A percentile compares a stretch with the other conserved stretches of the same genome.
Conservation (phyloP, 2,113 vertebrate species). For the Sander vitreus region DNA sequence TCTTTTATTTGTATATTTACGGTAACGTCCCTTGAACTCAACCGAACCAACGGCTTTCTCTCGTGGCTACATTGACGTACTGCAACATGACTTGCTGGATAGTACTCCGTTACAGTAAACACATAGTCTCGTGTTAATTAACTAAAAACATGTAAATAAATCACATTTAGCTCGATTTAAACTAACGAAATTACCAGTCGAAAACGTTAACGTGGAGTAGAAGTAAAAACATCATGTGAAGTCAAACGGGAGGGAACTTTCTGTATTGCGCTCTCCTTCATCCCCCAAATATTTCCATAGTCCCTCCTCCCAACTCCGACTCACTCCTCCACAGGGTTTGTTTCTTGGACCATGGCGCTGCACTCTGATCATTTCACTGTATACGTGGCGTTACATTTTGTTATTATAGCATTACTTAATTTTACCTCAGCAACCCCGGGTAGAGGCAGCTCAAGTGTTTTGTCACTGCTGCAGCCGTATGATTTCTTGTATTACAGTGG, state of each 20-base stretch:
- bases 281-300: conserved; percentile 28
- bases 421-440: conserved; percentile 1
- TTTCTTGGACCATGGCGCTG: conserved; percentile 77
- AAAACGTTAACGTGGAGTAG: neutral
- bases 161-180: neutral
- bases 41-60: conserved; percentile 14
- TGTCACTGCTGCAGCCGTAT: conserved; percentile 78
- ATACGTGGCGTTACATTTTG: conserved; percentile 82
- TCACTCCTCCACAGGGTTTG: conserved; percentile 32
- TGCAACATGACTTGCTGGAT: neutral
- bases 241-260: conserved; percentile 33
- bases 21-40: conserved; percentile 38
- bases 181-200: rapidly evolving
- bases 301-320: conserved; percentile 47
- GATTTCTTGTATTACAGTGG: conserved; percentile 91
- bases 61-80: neutral
- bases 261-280: neutral
- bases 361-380: conserved; percentile 54
- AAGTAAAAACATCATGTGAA: neutral
- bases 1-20: conserved; percentile 40
- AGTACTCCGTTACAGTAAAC: neutral
- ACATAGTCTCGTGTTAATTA: neutral
- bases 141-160: neutral
- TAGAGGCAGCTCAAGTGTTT: conserved; percentile 8
- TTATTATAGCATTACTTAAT: conserved; percentile 6